Conservation (phyloP, 2,797 vertebrate genomes). For the Betta splendens region DNA sequence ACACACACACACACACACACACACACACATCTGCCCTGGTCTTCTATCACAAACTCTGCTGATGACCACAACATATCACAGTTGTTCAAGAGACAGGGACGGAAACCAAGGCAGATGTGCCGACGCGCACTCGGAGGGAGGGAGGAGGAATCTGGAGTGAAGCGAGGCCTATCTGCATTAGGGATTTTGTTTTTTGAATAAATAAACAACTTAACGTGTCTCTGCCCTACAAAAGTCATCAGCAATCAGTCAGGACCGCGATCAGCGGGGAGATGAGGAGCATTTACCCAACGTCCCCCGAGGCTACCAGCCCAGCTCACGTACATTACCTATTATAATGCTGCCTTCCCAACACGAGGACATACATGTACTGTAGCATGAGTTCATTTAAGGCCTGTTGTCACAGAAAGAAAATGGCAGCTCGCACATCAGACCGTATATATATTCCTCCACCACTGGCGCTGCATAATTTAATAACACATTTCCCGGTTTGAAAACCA, state of each 20-base stretch:
- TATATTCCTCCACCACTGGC: not conserved
- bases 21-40: slow-evolving; percentile 56
- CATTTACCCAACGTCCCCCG: slow-evolving; percentile 86
- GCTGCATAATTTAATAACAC: slow-evolving; percentile 15
- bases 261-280: slow-evolving; percentile 82
- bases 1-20: slow-evolving; percentile 33
- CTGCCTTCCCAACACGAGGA: slow-evolving; percentile 36
- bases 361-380: too few species aligned
- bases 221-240: slow-evolving; percentile 96
- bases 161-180: slow-evolving; percentile 59
- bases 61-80: slow-evolving; percentile 61
- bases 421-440: not conserved
- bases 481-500: slow-evolving; percentile 43
- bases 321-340: slow-evolving; percentile 65
- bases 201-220: slow-evolving; percentile 82
- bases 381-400: slow-evolving; percentile 34
- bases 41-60: slow-evolving; percentile 60
- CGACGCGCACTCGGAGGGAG: slow-evolving; percentile 12
- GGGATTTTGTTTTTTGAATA: slow-evolving; percentile 63
- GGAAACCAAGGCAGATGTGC: slow-evolving; percentile 50
- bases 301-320: slow-evolving; percentile 74
- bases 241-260: slow-evolving; percentile 88
- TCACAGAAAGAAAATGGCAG: slow-evolving; percentile 19
- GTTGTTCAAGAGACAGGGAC: slow-evolving; percentile 38
- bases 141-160: slow-evolving; percentile 17